Evolutionary conservation across 1,140 invertebrate species (phyloP).

Genomic region (Leptestheria dahalacensis): DNA sequence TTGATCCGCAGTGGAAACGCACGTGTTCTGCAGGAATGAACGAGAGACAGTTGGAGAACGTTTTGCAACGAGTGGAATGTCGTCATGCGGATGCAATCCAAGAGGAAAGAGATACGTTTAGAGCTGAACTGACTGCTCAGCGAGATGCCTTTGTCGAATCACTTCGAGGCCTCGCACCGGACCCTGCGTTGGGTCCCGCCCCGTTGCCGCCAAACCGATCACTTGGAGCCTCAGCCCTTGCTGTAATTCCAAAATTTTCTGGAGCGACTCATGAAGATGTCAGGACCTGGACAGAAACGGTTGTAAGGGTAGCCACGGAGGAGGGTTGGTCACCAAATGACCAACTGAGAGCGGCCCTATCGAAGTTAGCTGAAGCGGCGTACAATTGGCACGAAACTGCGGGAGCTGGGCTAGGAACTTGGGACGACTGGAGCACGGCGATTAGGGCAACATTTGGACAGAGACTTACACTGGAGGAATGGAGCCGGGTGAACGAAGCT

Average conservation of each 20-base stretch:
- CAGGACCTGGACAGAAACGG: no score
- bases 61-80: not conserved
- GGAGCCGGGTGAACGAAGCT: not conserved
- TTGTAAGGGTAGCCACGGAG: no score
- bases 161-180: not conserved
- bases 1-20: no score
- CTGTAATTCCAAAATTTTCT: slow-evolving; percentile 4
- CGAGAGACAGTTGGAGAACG: not conserved
- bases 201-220: not conserved
- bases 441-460: not conserved
- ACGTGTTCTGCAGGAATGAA: not conserved
- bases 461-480: slow-evolving; percentile 3
- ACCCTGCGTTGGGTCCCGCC: not conserved
- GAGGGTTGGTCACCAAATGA: no score
- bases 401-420: not conserved
- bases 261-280: not conserved
- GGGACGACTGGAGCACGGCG: not conserved
- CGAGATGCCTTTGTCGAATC: not conserved
- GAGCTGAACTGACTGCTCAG: not conserved
- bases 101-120: not conserved
- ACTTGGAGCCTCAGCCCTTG: not conserved
- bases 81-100: not conserved
- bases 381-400: slow-evolving; percentile 8
- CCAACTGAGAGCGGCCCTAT: slow-evolving; percentile 1
- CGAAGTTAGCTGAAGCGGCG: slow-evolving; percentile 1